Base-by-base conservation (phyloP, 2,113 vertebrate species). In the Callipepla californica region DNA sequence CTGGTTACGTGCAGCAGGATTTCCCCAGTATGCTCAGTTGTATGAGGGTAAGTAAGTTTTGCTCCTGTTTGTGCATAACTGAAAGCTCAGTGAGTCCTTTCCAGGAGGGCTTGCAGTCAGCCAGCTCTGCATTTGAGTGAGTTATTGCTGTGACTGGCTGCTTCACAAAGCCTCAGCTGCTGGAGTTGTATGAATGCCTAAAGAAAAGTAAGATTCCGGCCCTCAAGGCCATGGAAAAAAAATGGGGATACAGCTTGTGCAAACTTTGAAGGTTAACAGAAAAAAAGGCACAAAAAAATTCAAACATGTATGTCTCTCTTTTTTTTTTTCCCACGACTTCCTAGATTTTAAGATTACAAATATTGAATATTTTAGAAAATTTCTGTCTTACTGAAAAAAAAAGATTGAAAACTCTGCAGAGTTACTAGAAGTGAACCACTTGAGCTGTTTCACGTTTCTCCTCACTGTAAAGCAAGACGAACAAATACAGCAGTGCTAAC, bases 1-100 rank as follows among this genome's bases (percentile, higher is more conserved):
- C 92, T 99, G 99, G 99, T 98, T 99, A 94, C 98, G 99, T 80
- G 99, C 99, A 30, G 98, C 99, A 88, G 99, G 99, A 89, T 99
- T 99, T 97, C 99, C 99, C 59, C 99, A 99, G 42, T 99, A 99
- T 62, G 99, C 99, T 80, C 99, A 99, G 95, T 97, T 99, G 75
- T 99, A 99, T 92, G 99, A 99, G 98, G 98, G 99, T 99, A 98
- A 87, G 94, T 76, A 61, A 55, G 11, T 79, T 82, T 90, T 90
- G 90, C 42, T 80, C 59, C 47, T 80, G 72, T 93, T 80, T 80
- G 19, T 58, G 13, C 0, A 0, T n/a, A 69, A 84, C 74, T 87
- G 67, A 86, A 92, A 94, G 69, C 89, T 69, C 28, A 7, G 58
- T 93, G 95, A 66, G 45, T 30, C n/a, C 26, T 75, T 4, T 85